Evolutionary conservation across 2,888 invertebrate species (phyloP), one percentile per base, ranked within the genome.

Genomic region (Zele albiditarsus): DNA sequence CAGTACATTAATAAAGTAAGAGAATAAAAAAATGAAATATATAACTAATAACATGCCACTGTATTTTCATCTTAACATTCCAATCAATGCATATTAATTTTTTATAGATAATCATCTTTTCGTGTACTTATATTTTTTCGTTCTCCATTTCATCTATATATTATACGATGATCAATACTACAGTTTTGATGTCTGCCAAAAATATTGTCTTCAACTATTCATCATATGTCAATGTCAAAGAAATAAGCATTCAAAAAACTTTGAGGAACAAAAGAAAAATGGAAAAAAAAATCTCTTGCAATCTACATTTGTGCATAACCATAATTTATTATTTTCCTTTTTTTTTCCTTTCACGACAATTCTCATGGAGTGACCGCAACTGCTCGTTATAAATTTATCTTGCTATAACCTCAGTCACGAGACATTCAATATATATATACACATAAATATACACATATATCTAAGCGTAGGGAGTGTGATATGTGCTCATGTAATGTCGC

Each of bases 341-440:
- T 20, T 53, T n/a, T n/a, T 46, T 42, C n/a, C n/a, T n/a, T 33
- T 33, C 20, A 33, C 12, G 20, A 65, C 38, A 42, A 65, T 42
- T 65, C 20, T 65, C 38, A 65, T 65, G 12, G 38, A 65, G 38
- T 65, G 65, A 65, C 65, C 65, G 25, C 65, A 65, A 65, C 38
- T 42, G 38, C 38, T 42, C 23, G 65, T 33, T 38, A 65, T 33
- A 65, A 33, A 65, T 25, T 38, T 65, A 33, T 42, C 16, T 23
- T 25, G 25, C 42, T 25, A 65, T 23, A 65, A 42, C 16, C 65
- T 42, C 38, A 42, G 65, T 65, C 65, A 65, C 65, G 65, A 23
- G 23, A 63, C 33, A 31, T 28, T 33, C 63, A 28, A 31, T 20
- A 20, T 33, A 63, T n/a, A 31, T 33, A 31, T 10, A 63, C 27